Conservation (phyloP, 2,113 vertebrate genomes). For the Nothoprocta pentlandii region DNA sequence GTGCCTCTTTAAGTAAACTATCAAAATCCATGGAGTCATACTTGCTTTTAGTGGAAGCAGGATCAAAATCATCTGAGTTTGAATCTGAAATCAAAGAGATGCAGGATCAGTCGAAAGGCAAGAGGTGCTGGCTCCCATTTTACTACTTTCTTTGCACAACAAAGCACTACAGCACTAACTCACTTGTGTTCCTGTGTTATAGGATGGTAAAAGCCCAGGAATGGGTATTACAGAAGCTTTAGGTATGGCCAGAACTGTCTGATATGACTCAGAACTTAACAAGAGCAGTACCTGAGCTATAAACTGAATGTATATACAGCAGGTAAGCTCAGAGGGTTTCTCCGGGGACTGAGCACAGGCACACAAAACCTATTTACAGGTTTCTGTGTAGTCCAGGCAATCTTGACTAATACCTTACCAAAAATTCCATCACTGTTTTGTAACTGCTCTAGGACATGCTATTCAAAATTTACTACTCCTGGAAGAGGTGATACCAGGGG, state of each 20-base stretch:
- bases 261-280: not conserved
- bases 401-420: not conserved
- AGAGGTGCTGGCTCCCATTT: not conserved
- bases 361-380: not conserved
- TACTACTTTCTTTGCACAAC: not conserved
- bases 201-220: not conserved
- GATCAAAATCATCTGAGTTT: constrained; percentile 98
- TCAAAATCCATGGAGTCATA: constrained; percentile 99
- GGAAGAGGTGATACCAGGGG: not conserved
- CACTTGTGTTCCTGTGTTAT: not conserved
- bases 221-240: not conserved
- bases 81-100: constrained; percentile 85
- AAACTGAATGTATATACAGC: not conserved
- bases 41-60: constrained; percentile 98
- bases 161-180: not conserved
- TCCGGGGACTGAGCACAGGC: not conserved
- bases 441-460: not conserved
- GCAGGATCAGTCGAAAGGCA: not conserved
- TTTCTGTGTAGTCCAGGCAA: not conserved
- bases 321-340: not conserved
- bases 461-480: not conserved
- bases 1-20: constrained; percentile 98
- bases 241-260: not conserved
- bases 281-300: rapidly evolving
- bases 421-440: not conserved